A percentile compares a stretch with the other conserved stretches of the same genome.
phyloP scores from a whole-genome alignment of 2,888 invertebrate genomes.

The Callyntrura sp. region DNA sequence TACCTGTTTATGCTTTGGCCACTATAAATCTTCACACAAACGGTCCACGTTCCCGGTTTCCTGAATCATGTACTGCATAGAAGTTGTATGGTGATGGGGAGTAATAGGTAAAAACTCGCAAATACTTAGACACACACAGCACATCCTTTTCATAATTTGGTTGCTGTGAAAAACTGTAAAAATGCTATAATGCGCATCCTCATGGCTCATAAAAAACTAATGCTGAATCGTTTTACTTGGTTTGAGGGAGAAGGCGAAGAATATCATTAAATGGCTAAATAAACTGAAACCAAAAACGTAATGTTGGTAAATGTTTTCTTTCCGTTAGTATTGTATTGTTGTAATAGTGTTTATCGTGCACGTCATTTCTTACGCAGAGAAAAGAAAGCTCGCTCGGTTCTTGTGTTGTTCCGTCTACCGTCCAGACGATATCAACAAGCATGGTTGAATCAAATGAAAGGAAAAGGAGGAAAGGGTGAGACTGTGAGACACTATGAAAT shows the following conservation, averaged over 20 bases:
- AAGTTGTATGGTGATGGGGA: not conserved
- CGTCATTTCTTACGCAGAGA: not conserved
- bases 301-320: not conserved
- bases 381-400: not conserved
- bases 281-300: not conserved
- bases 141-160: conserved; percentile 21
- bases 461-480: not conserved
- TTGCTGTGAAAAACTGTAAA: conserved; percentile 15
- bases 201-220: conserved; percentile 17
- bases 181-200: conserved; percentile 29
- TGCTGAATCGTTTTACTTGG: conserved; percentile 1
- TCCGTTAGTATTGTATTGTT: conserved; percentile 1
- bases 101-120: conserved; percentile 4
- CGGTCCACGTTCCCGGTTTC: conserved; percentile 11
- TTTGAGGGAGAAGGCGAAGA: not conserved
- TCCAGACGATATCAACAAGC: not conserved
- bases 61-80: too few species aligned
- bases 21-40: conserved; percentile 28
- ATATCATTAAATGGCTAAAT: conserved; percentile 26
- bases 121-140: not conserved
- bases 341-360: not conserved
- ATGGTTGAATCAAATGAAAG: conserved; percentile 1
- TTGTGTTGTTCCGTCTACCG: not conserved
- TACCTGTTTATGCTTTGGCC: conserved; percentile 30
- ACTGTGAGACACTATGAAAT: not conserved